These are phyloP conservation scores for Drosophila nikananu DNA, from an alignment of 1,140 invertebrate species.

Conservation along the genomic window DNA sequence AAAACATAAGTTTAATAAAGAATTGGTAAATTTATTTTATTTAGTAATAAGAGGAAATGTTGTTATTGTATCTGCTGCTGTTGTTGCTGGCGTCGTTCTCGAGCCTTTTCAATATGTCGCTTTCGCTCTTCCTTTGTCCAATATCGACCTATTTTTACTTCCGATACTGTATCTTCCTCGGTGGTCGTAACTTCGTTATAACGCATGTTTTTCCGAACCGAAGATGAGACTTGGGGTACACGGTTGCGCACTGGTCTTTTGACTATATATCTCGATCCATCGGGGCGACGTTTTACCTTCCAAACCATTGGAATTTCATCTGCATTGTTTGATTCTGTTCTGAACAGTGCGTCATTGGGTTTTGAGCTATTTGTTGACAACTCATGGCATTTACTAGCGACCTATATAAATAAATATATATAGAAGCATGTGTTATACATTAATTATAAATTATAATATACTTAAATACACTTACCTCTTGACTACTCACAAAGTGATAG, in stretches of 20 bases:
- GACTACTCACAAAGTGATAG: slow-evolving; percentile 88
- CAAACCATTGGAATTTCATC: slow-evolving; percentile 88
- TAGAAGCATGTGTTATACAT: background rate
- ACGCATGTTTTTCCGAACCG: slow-evolving; percentile 86
- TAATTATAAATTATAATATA: background rate
- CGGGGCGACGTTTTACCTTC: slow-evolving; percentile 92
- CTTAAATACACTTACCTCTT: slow-evolving; percentile 85
- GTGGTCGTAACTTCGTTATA: slow-evolving; percentile 90
- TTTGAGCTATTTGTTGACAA: slow-evolving; percentile 21
- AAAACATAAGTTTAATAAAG: background rate
- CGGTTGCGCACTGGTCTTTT: slow-evolving; percentile 90
- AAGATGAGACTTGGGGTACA: slow-evolving; percentile 77
- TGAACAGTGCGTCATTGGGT: slow-evolving; percentile 37
- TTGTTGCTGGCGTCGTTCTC: slow-evolving; percentile 88
- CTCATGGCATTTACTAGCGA: slow-evolving; percentile 46
- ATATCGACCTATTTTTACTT: slow-evolving; percentile 92
- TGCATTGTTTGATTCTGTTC: slow-evolving; percentile 13
- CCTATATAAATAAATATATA: slow-evolving; percentile 22
- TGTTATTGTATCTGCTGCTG: slow-evolving; percentile 38
- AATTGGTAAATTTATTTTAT: background rate
- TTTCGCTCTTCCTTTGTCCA: slow-evolving; percentile 93
- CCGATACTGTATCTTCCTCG: slow-evolving; percentile 93
- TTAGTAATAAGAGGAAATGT: slow-evolving; percentile 1
- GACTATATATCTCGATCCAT: slow-evolving; percentile 93
- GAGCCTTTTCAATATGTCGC: slow-evolving; percentile 89